Percentiles rank a stretch among this genome's conserved stretches.
Evolutionary conservation across 2,113 vertebrate genomes (phyloP).

Genomic region (Semnornis frantzii): DNA sequence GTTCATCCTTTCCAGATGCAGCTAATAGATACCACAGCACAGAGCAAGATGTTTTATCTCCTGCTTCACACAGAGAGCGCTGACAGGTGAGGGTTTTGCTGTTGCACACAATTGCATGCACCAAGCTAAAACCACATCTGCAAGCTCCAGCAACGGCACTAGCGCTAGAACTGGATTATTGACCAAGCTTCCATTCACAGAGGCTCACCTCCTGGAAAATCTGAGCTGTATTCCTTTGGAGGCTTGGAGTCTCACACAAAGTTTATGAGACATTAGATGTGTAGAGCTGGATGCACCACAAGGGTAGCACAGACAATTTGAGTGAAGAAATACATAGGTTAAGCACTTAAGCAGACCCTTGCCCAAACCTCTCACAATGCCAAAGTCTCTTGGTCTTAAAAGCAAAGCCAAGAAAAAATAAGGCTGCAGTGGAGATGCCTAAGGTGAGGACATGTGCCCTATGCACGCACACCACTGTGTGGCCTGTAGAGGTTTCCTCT

Average conservation of each 20-base stretch:
- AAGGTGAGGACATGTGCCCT: background rate
- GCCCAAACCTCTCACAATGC: background rate
- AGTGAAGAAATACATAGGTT: background rate
- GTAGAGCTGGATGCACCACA: background rate
- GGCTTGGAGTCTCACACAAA: constrained; percentile 23
- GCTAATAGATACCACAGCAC: background rate
- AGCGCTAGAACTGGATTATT: background rate
- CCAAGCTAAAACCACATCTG: background rate
- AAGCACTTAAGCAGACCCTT: background rate
- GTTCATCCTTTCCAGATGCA: background rate
- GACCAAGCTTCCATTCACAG: constrained; percentile 10
- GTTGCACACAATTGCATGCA: background rate
- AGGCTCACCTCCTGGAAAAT: background rate
- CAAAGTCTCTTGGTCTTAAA: background rate
- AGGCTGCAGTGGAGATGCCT: background rate
- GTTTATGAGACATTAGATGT: background rate
- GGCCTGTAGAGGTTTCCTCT: background rate
- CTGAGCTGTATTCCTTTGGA: background rate
- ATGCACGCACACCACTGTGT: background rate
- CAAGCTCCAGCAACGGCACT: background rate
- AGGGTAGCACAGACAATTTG: background rate
- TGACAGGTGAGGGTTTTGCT: background rate
- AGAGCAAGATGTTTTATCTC: constrained; percentile 21
- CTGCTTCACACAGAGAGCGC: background rate
- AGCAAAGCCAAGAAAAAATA: background rate